Percentiles rank a stretch among this genome's conserved stretches.
Conservation (phyloP, 2,113 vertebrate genomes). For the Pristiophorus japonicus region DNA sequence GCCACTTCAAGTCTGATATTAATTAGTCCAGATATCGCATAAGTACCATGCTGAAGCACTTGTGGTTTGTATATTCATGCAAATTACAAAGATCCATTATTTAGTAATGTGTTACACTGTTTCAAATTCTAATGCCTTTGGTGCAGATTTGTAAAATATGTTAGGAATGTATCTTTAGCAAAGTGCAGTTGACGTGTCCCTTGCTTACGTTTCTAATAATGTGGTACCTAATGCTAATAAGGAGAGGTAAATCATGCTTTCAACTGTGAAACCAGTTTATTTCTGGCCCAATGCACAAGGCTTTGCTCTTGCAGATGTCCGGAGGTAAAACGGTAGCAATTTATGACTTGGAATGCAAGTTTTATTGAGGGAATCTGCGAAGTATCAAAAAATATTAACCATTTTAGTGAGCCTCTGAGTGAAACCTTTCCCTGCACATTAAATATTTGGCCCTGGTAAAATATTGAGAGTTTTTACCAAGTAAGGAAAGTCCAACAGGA, state of each 20-base stretch:
- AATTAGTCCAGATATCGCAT: neutral
- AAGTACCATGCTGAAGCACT: neutral
- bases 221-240: neutral
- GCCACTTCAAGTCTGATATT: neutral
- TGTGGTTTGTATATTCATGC: neutral
- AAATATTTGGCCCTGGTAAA: neutral
- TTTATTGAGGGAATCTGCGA: neutral
- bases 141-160: neutral
- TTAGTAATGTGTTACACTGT: neutral
- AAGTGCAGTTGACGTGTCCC: neutral
- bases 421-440: neutral
- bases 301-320: neutral
- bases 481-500: neutral
- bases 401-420: neutral
- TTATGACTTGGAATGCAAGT: neutral
- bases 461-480: neutral
- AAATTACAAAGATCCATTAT: neutral
- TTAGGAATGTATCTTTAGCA: neutral
- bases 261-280: neutral
- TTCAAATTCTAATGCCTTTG: neutral
- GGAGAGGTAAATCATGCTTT: neutral
- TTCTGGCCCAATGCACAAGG: neutral
- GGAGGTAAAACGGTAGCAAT: neutral
- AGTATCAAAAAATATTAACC: conserved; percentile 5
- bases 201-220: neutral